Evolutionary conservation across 2,797 vertebrate species (phyloP).

Genomic region (Cetoscarus ocellatus): DNA sequence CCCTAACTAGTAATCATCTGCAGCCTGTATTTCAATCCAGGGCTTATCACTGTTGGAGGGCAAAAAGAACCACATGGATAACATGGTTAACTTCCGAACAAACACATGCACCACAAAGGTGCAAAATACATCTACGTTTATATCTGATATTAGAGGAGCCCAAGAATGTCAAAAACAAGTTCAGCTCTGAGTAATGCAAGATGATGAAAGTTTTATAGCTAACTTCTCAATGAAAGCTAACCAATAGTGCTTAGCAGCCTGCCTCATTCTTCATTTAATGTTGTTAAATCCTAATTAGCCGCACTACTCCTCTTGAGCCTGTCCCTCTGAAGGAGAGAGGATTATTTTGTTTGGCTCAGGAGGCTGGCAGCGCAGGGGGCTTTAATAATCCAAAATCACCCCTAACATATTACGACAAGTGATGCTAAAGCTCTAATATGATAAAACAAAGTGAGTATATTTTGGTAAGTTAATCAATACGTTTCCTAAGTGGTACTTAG

Average conservation of each 20-base stretch:
- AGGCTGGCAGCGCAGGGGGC: slow-evolving; percentile 12
- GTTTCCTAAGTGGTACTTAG: background rate
- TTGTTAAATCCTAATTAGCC: background rate
- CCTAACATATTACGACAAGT: background rate
- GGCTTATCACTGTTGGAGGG: slow-evolving; percentile 18
- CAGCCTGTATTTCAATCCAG: slow-evolving; percentile 34
- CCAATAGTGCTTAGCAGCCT: background rate
- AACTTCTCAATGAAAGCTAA: background rate
- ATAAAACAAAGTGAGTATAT: background rate
- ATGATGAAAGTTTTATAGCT: background rate
- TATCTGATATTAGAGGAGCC: too few relatives aligned
- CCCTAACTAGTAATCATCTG: slow-evolving; percentile 29
- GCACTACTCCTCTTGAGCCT: background rate
- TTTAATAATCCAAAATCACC: slow-evolving; percentile 25
- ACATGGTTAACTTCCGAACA: slow-evolving; percentile 8
- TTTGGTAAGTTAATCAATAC: background rate
- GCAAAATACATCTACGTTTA: background rate
- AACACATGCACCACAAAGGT: background rate
- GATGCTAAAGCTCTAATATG: slow-evolving; percentile 3
- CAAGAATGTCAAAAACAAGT: background rate
- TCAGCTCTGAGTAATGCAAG: background rate
- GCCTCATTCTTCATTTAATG: background rate
- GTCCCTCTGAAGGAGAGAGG: slow-evolving; percentile 31
- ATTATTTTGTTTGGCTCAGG: slow-evolving; percentile 30
- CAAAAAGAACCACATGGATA: background rate